Base-by-base conservation (phyloP, 1,140 invertebrate species). In the Ceratina japonica region DNA sequence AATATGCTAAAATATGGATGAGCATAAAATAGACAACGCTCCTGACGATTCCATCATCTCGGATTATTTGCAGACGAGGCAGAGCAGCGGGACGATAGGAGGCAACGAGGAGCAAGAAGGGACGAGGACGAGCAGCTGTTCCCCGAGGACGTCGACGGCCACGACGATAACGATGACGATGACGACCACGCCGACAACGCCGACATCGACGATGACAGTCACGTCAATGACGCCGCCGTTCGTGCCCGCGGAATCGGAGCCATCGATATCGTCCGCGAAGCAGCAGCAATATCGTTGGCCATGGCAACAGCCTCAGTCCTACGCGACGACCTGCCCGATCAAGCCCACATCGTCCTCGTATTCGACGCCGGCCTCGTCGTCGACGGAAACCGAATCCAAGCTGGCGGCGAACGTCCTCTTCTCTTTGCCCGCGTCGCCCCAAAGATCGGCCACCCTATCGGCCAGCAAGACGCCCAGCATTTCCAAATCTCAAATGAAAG, bases 401-500 rank as follows among this genome's bases (percentile, higher is more conserved):
- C 24, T 83, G 75, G 44, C 84, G 52, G 56, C 74, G 20, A 91
- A 85, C 76, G 87, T 90, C 16, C 83, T 91, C 65, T 83, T 91
- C 20, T 83, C 89, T 10, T 49, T 92, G 18, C 91, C 91, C 3
- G 87, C 88, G 3, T 83, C 90, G 72, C 86, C 89, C 24, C 87
- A 88, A 74, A 87, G 84, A 75, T 85, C 90, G 90, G 78, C 90
- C 87, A 51, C 90, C 20, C 58, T 82, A 52, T 44, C 86, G 91
- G 93, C 92, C 51, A 92, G 92, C 65, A 94, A 93, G 86, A 93
- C 93, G 88, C 94, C 94, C 0, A 91, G 93, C 74, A 96, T 96
- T 80, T 95, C 95, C 18, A 95, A 95, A 86, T 95, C 95, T 1
- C 95, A 96, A 87, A 96, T 96, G 95, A 95, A 95, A 91, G 95